phyloP scores from a whole-genome alignment of 2,888 invertebrate species.

The Teleiodes luculella region DNA sequence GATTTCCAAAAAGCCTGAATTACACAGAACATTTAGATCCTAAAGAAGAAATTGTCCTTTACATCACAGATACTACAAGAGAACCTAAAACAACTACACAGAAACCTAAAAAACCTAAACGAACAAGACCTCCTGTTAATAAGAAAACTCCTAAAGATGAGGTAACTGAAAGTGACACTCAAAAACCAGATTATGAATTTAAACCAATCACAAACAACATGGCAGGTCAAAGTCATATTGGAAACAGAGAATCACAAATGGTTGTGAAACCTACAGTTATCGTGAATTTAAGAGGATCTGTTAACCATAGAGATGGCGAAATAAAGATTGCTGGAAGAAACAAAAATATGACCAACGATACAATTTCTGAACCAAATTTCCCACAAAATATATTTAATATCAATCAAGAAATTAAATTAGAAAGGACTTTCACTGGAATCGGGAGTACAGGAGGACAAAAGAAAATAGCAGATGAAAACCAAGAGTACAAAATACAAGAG shows the following conservation, averaged over 20 bases:
- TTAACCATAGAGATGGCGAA: conserved; percentile 60
- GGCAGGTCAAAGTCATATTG: conserved; percentile 70
- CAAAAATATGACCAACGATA: conserved; percentile 34
- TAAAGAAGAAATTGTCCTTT: conserved; percentile 56
- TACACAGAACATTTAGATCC: conserved; percentile 31
- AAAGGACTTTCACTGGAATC: conserved; percentile 32
- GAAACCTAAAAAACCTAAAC: conserved; percentile 47
- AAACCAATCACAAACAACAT: conserved; percentile 55
- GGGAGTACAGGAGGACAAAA: conserved; percentile 13
- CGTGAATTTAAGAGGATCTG: conserved; percentile 64
- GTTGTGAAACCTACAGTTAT: conserved; percentile 71
- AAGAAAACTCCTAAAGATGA: conserved; percentile 35
- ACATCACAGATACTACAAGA: conserved; percentile 45
- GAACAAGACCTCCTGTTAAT: conserved; percentile 30
- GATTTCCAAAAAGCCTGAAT: conserved; percentile 56
- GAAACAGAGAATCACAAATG: conserved; percentile 67
- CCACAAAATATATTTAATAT: conserved; percentile 66
- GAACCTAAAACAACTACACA: conserved; percentile 38
- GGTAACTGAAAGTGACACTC: conserved; percentile 27
- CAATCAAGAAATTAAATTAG: conserved; percentile 66
- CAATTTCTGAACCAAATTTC: conserved; percentile 24
- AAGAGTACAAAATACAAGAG: conserved; percentile 41
- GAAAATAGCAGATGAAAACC: conserved; percentile 30
- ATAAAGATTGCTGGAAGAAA: conserved; percentile 53
- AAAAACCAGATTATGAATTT: conserved; percentile 26